Percentiles rank a stretch among this genome's conserved stretches.
phyloP scores from a whole-genome alignment of 2,888 invertebrate species.

The Drosophila parthenogenetica region DNA sequence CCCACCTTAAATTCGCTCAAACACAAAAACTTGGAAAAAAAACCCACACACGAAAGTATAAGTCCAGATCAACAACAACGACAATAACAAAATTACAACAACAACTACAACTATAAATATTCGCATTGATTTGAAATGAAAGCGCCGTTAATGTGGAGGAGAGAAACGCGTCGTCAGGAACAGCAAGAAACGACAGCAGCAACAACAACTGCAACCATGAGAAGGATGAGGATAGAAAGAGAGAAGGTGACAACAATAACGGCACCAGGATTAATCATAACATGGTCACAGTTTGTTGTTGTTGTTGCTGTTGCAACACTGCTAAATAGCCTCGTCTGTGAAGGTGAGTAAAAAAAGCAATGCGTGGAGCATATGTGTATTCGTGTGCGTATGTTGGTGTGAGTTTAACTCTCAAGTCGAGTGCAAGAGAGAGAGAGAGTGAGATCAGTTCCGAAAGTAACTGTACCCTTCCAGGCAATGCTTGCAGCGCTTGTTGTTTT shows the following conservation, averaged over 20 bases:
- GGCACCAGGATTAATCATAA: constrained; percentile 63
- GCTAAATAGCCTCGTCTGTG: constrained; percentile 74
- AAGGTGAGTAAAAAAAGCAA: constrained; percentile 70
- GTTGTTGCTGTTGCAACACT: constrained; percentile 68
- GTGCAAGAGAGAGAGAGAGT: background rate
- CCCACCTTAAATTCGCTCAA: constrained; percentile 56
- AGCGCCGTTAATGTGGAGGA: constrained; percentile 52
- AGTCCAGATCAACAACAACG: constrained; percentile 20
- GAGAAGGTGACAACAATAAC: constrained; percentile 35
- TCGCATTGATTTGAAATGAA: constrained; percentile 50
- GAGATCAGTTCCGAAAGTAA: background rate
- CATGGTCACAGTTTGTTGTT: constrained; percentile 64
- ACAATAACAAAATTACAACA: constrained; percentile 2
- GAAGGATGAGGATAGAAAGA: constrained; percentile 27
- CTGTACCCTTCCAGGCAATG: background rate
- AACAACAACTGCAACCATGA: constrained; percentile 46
- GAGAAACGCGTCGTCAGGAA: constrained; percentile 82
- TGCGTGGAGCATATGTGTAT: background rate
- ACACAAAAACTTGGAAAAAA: constrained; percentile 14
- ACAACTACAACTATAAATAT: background rate
- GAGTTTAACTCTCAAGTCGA: background rate
- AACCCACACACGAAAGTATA: constrained; percentile 48
- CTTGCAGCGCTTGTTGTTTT: background rate
- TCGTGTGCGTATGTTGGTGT: background rate
- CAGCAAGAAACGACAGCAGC: constrained; percentile 52